Conservation (phyloP, 2,113 vertebrate genomes). For the Colius striatus region DNA sequence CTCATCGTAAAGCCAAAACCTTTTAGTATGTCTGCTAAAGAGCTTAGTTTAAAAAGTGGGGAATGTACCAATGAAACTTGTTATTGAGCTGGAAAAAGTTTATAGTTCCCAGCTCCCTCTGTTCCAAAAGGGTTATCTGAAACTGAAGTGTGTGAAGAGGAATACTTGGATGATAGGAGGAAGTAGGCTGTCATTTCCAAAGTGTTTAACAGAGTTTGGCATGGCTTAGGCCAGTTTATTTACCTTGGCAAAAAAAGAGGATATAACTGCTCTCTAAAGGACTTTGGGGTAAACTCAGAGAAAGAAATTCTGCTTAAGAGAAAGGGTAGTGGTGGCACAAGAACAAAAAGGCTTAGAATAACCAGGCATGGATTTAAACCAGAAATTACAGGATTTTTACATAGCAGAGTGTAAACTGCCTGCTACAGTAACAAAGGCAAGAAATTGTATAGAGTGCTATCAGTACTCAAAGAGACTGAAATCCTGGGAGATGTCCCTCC, state of each 20-base stretch:
- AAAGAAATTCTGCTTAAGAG: not conserved
- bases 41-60: not conserved
- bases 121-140: not conserved
- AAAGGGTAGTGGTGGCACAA: not conserved
- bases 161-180: not conserved
- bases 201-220: not conserved
- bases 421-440: not conserved
- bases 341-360: not conserved
- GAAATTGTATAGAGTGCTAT: not conserved
- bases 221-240: not conserved
- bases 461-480: not conserved
- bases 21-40: not conserved
- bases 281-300: not conserved
- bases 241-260: not conserved
- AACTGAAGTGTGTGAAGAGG: not conserved
- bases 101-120: not conserved
- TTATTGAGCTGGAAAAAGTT: not conserved
- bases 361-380: not conserved
- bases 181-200: not conserved
- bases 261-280: not conserved
- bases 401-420: not conserved
- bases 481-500: not conserved
- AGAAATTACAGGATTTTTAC: not conserved
- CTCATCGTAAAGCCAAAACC: not conserved
- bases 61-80: not conserved